These are phyloP conservation scores for Limanda limanda DNA, from an alignment of 2,113 vertebrate species.

Conservation along the genomic window DNA sequence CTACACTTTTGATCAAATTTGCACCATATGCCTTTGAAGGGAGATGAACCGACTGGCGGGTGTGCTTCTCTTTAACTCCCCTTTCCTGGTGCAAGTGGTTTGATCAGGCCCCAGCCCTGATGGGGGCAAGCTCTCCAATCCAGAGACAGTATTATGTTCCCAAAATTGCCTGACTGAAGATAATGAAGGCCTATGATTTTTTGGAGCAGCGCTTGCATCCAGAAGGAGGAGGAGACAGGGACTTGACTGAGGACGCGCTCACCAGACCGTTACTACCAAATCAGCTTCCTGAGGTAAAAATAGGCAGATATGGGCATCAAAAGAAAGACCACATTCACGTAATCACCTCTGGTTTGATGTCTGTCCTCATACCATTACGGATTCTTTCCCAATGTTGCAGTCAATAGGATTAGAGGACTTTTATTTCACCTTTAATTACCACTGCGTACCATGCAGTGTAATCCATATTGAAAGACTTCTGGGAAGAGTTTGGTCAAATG, in stretches of 20 bases:
- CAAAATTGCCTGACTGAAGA: conserved; percentile 78
- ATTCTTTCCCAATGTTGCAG: conserved; percentile 45
- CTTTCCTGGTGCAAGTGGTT: conserved; percentile 68
- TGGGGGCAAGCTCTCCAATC: conserved; percentile 69
- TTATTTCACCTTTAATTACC: conserved; percentile 81
- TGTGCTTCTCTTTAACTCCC: conserved; percentile 77
- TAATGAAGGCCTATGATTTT: conserved; percentile 78
- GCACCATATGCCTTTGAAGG: conserved; percentile 85
- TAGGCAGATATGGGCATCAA: conserved; percentile 63
- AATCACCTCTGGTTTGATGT: conserved; percentile 68
- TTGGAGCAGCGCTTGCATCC: conserved; percentile 56
- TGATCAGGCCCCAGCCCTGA: conserved; percentile 77
- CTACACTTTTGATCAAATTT: conserved; percentile 84
- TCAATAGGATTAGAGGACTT: conserved; percentile 70
- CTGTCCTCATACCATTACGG: conserved; percentile 42
- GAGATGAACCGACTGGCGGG: conserved; percentile 76
- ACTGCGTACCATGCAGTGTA: conserved; percentile 62
- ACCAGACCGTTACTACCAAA: conserved; percentile 79
- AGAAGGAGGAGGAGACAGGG: conserved; percentile 76
- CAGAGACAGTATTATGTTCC: conserved; percentile 80
- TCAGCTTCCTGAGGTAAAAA: conserved; percentile 70
- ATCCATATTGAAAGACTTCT: conserved; percentile 80
- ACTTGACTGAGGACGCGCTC: conserved; percentile 73
- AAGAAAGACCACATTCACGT: conserved; percentile 60
- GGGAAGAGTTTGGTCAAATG: conserved; percentile 78